A percentile compares a stretch with the other conserved stretches of the same genome.
phyloP scores from a whole-genome alignment of 2,888 invertebrate genomes.

The Cheilosia impressa region DNA sequence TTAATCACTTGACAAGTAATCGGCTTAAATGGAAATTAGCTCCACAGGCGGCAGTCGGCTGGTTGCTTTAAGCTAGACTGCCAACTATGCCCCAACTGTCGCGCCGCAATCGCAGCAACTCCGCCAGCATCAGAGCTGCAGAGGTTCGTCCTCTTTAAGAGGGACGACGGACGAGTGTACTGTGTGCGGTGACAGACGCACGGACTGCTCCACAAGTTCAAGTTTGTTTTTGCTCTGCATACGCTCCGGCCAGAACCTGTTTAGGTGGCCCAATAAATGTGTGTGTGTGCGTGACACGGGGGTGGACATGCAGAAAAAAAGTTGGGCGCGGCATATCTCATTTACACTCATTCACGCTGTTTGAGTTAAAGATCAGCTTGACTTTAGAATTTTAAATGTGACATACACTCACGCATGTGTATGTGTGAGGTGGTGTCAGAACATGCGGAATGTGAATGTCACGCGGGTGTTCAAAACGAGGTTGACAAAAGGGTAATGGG shows the following conservation, averaged over 20 bases:
- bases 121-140: conserved; percentile 3
- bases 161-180: conserved; percentile 20
- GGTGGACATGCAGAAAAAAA: conserved; percentile 45
- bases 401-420: not conserved
- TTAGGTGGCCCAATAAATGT: conserved; percentile 43
- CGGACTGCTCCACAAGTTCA: conserved; percentile 59
- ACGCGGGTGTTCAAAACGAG: conserved; percentile 35
- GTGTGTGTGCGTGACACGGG: conserved; percentile 10
- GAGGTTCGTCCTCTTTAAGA: conserved; percentile 59
- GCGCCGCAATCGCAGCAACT: conserved; percentile 21
- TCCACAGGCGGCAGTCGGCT: conserved; percentile 73
- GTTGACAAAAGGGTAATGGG: conserved; percentile 28
- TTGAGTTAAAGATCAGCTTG: conserved; percentile 59
- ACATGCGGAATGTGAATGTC: conserved; percentile 58
- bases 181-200: conserved; percentile 7
- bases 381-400: conserved; percentile 34
- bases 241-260: conserved; percentile 53
- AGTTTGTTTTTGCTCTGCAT: conserved; percentile 62
- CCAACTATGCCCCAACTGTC: conserved; percentile 25
- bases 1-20: conserved; percentile 77
- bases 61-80: conserved; percentile 60
- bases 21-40: conserved; percentile 77
- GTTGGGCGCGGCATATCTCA: conserved; percentile 61
- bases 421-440: conserved; percentile 27
- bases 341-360: conserved; percentile 16